Evolutionary conservation across 2,113 vertebrate genomes (phyloP).

Genomic region (Takifugu bimaculatus): DNA sequence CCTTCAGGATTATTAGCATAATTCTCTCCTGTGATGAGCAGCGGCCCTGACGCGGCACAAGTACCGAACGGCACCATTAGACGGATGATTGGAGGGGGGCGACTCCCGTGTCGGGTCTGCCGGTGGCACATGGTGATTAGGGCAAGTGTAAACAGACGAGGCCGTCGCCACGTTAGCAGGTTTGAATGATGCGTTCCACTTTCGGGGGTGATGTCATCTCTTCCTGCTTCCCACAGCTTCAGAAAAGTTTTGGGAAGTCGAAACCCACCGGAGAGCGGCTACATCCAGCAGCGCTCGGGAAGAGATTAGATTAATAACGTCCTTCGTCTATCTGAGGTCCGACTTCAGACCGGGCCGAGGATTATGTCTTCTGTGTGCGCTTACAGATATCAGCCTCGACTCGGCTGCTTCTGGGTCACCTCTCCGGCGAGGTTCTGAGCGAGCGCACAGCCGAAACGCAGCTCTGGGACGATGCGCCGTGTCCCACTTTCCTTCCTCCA

Average conservation of each 20-base stretch:
- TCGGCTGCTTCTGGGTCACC: conserved; percentile 33
- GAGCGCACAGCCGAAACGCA: conserved; percentile 8
- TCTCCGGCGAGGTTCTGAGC: conserved; percentile 22
- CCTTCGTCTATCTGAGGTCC: background rate
- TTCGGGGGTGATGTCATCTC: no score
- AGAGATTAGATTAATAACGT: background rate
- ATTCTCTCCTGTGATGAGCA: conserved; percentile 31
- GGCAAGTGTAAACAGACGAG: conserved; percentile 34
- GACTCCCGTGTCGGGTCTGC: conserved; percentile 38
- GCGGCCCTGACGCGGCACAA: conserved; percentile 34
- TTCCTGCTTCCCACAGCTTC: no score
- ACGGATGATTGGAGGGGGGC: conserved; percentile 41
- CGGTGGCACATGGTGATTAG: conserved; percentile 35
- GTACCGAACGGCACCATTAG: conserved; percentile 47
- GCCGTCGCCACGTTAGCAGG: background rate
- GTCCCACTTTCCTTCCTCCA: conserved; percentile 51
- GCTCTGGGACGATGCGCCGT: conserved; percentile 24
- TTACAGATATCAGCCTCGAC: background rate
- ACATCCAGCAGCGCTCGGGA: background rate
- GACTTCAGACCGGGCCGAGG: background rate
- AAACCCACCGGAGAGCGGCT: no score
- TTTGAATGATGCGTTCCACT: background rate
- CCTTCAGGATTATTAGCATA: conserved; percentile 48
- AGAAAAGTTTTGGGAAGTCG: no score
- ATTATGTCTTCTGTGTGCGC: background rate